Base-by-base conservation (phyloP, 2,888 invertebrate genomes). In the Brachyptera risi region DNA sequence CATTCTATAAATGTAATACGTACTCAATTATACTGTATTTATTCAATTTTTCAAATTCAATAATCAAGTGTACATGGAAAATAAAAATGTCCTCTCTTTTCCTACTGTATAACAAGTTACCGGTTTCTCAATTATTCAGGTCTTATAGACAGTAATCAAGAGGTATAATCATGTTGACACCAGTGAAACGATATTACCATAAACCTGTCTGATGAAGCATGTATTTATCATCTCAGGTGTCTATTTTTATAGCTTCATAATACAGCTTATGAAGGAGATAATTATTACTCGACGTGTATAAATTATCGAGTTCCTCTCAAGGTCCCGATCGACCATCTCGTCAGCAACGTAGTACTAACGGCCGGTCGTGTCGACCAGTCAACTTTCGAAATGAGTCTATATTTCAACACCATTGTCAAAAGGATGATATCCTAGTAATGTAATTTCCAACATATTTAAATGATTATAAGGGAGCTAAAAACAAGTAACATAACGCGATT, bases 241-340 rank as follows among this genome's bases (percentile, higher is more conserved):
- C 54, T 54, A 23, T 54, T 54, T 54, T 35, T 37, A 35, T 54
- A 37, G 17, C 19, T 54, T 54, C 37, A 35, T 54, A 54, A 54
- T 54, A 23, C 17, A 37, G 19, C 19, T 23, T 35, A 23, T 17
- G 35, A 11, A n/a, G 24, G 17, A 35, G 35, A 35, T 54, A 54
- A 54, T 54, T 54, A 54, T 54, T 5, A 11, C 19, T 21, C 35
- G 54, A 37, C 37, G 35, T 54, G 54, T 54, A 37, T 54, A 37
- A 54, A 54, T 37, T 35, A n/a, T n/a, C n/a, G n/a, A n/a, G n/a
- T n/a, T n/a, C n/a, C n/a, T n/a, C n/a, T n/a, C n/a, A n/a, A n/a
- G n/a, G n/a, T n/a, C n/a, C n/a, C n/a, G n/a, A n/a, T n/a, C n/a
- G n/a, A n/a, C n/a, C n/a, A n/a, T n/a, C n/a, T n/a, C n/a, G n/a